Evolutionary conservation across 2,113 vertebrate genomes (phyloP).

Genomic region (Empidonax traillii): DNA sequence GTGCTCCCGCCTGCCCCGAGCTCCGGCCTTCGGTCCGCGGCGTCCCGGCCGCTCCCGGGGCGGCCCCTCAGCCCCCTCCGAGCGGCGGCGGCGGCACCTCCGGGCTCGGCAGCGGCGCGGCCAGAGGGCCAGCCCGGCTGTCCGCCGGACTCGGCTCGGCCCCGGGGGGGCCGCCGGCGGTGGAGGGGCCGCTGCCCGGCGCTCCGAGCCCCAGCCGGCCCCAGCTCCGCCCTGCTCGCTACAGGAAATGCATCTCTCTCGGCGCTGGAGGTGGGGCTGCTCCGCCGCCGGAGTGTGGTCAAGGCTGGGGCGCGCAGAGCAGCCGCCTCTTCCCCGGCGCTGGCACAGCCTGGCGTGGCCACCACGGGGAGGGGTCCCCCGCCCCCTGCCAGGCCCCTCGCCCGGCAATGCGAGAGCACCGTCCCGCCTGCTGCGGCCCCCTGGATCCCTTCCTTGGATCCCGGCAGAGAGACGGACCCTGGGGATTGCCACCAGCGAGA

Average conservation of each 20-base stretch:
- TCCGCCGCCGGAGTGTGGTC: slow-evolving; percentile 24
- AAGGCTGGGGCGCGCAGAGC: background rate
- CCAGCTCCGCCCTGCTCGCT: slow-evolving; percentile 48
- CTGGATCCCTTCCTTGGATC: no score
- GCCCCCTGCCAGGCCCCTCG: background rate
- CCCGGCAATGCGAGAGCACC: background rate
- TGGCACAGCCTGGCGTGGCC: background rate
- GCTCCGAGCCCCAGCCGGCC: background rate
- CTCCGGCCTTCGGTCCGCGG: background rate
- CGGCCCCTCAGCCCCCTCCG: background rate
- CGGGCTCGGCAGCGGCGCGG: background rate
- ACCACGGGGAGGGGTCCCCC: background rate
- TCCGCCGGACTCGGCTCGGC: background rate
- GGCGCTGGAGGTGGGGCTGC: slow-evolving; percentile 66
- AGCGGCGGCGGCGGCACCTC: background rate
- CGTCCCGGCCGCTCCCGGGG: background rate
- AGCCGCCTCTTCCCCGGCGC: background rate
- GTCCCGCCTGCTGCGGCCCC: fast-evolving
- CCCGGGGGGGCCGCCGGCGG: background rate
- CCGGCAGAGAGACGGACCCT: fast-evolving
- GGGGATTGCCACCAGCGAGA: background rate
- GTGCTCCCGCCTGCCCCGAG: slow-evolving; percentile 23
- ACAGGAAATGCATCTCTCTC: slow-evolving; percentile 73
- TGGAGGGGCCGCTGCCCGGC: background rate
- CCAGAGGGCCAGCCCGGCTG: background rate